Conservation (phyloP, 2,888 invertebrate genomes). For the Ophion slaviceki region DNA sequence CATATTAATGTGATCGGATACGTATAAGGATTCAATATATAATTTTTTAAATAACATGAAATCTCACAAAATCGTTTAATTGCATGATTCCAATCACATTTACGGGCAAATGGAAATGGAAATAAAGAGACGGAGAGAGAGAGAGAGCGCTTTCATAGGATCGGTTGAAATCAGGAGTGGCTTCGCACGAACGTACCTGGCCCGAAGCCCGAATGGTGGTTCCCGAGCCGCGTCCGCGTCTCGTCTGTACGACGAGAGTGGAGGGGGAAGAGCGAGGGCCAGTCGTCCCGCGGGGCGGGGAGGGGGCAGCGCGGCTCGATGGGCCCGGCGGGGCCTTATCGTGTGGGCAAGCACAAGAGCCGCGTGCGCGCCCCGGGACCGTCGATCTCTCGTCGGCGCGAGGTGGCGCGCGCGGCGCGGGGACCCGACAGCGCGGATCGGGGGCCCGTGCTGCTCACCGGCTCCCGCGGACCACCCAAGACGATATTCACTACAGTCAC, state of each 20-base stretch:
- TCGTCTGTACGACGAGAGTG: conserved; percentile 45
- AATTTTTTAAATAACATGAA: not conserved
- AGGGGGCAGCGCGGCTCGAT: conserved; percentile 44
- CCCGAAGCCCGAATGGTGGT: conserved; percentile 59
- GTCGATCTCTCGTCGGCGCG: conserved; percentile 72
- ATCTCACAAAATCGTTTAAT: conserved; percentile 6
- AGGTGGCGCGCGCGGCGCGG: conserved; percentile 82
- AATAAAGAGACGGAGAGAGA: conserved; percentile 38
- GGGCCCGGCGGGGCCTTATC: conserved; percentile 49
- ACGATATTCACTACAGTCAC: conserved; percentile 81
- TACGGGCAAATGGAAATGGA: not conserved
- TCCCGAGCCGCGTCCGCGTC: conserved; percentile 43
- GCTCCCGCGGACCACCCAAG: conserved; percentile 82
- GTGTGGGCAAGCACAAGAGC: conserved; percentile 53
- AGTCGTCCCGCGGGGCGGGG: conserved; percentile 46
- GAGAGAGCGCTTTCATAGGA: conserved; percentile 49
- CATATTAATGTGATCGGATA: too few relatives aligned
- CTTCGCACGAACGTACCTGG: conserved; percentile 62
- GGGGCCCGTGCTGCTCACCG: conserved; percentile 76
- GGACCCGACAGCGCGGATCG: conserved; percentile 78
- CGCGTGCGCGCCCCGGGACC: conserved; percentile 69
- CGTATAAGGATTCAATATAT: too few relatives aligned
- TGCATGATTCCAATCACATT: conserved; percentile 2
- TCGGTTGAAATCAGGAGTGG: conserved; percentile 72
- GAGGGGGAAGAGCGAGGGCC: conserved; percentile 54